phyloP scores from a whole-genome alignment of 2,888 invertebrate species.

The Rugalucina vietnamica region DNA sequence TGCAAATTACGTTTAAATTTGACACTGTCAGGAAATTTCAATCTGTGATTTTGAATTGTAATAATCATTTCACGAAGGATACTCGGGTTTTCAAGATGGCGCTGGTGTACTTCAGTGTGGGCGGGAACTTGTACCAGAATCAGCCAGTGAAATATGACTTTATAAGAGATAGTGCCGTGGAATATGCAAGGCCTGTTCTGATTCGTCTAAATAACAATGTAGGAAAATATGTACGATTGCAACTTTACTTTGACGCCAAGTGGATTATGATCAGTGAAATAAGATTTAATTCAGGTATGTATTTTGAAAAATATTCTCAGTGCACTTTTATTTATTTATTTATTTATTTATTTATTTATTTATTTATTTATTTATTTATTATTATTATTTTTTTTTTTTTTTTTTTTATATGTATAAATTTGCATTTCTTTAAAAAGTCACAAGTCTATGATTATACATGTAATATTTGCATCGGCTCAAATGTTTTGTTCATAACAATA shows the following conservation, averaged over 20 bases:
- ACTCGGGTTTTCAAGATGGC: constrained; percentile 94
- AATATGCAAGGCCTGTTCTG: constrained; percentile 91
- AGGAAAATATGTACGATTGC: constrained; percentile 91
- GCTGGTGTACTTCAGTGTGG: constrained; percentile 90
- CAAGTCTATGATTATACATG: too few species aligned
- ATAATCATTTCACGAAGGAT: constrained; percentile 93
- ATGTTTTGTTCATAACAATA: too few species aligned
- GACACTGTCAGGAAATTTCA: constrained; percentile 94
- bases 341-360: too few species aligned
- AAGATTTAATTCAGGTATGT: constrained; percentile 92
- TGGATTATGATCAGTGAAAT: constrained; percentile 97
- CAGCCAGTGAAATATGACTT: constrained; percentile 88
- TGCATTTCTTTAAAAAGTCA: too few species aligned
- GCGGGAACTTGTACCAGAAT: constrained; percentile 91
- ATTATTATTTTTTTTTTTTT: too few species aligned
- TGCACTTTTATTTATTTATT: too few species aligned
- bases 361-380: too few species aligned
- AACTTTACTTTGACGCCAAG: constrained; percentile 91
- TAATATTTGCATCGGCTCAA: too few species aligned
- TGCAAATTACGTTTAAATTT: constrained; percentile 93
- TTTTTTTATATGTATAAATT: too few species aligned
- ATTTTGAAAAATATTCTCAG: too few species aligned
- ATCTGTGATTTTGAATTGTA: constrained; percentile 91
- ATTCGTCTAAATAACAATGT: constrained; percentile 92
- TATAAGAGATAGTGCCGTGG: constrained; percentile 91